These are phyloP conservation scores for Amiota mariae DNA, from an alignment of 2,888 invertebrate species.

Conservation along the genomic window DNA sequence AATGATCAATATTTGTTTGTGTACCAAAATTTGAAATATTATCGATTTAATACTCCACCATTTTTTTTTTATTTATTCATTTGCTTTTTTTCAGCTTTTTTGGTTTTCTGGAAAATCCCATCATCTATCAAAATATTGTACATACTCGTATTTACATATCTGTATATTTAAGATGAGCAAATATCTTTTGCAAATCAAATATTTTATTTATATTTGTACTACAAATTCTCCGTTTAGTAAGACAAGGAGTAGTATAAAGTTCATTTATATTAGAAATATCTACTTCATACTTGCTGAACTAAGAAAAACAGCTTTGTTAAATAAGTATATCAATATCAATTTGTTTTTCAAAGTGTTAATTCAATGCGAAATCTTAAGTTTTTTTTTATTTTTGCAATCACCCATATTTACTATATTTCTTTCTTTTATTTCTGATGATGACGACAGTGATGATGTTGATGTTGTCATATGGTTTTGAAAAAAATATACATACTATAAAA, in stretches of 20 bases:
- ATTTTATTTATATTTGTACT: neutral
- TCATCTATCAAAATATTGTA: too few species aligned
- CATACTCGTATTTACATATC: neutral
- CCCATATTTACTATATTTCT: neutral
- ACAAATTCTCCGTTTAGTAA: too few species aligned
- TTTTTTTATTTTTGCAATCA: neutral
- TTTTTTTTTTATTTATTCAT: too few species aligned
- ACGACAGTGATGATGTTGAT: slow-evolving; percentile 10
- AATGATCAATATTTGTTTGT: neutral
- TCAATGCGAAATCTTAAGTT: slow-evolving; percentile 62
- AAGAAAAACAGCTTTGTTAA: slow-evolving; percentile 60
- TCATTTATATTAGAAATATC: neutral
- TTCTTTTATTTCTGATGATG: slow-evolving; percentile 3
- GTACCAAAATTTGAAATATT: neutral
- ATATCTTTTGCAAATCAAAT: slow-evolving; percentile 37
- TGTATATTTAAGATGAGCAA: slow-evolving; percentile 30
- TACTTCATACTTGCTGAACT: neutral
- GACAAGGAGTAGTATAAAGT: too few species aligned
- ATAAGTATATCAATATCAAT: slow-evolving; percentile 35
- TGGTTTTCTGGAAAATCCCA: slow-evolving; percentile 46
- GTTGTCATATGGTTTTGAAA: neutral
- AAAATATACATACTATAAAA: slow-evolving; percentile 3
- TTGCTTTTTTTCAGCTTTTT: neutral
- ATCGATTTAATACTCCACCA: too few species aligned
- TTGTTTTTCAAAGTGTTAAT: neutral